These are phyloP conservation scores for Lacanobia oleracea DNA, from an alignment of 2,888 invertebrate genomes.

Conservation along the genomic window DNA sequence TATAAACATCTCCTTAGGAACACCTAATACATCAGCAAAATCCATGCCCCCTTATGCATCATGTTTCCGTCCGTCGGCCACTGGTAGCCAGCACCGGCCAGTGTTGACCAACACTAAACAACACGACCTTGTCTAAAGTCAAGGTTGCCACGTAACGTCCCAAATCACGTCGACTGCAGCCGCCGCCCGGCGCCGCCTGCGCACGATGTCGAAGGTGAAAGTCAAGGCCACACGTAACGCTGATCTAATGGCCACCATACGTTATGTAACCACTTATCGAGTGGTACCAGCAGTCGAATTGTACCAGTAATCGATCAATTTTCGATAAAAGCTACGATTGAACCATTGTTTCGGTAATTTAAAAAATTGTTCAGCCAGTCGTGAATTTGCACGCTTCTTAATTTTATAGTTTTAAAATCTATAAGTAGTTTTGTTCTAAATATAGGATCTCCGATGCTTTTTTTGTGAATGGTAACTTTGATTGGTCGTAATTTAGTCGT, in stretches of 20 bases:
- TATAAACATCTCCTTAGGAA: not conserved
- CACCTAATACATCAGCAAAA: not conserved
- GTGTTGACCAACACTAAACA: constrained; percentile 49
- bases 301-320: constrained; percentile 59
- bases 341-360: constrained; percentile 40
- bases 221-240: constrained; percentile 78
- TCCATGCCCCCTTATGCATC: constrained; percentile 5
- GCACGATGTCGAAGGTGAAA: constrained; percentile 80
- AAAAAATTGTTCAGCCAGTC: constrained; percentile 32
- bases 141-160: constrained; percentile 74
- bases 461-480: constrained; percentile 7
- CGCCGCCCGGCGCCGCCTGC: constrained; percentile 43
- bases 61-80: constrained; percentile 26
- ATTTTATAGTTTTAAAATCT: constrained; percentile 45
- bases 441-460: constrained; percentile 15
- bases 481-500: constrained; percentile 1
- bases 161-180: constrained; percentile 67
- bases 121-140: constrained; percentile 71
- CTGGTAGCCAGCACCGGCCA: constrained; percentile 33
- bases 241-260: constrained; percentile 70
- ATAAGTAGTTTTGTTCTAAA: constrained; percentile 25
- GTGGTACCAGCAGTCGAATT: no score
- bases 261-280: constrained; percentile 71
- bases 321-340: constrained; percentile 50
- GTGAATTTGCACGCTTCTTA: constrained; percentile 44